Base-by-base conservation (phyloP, 2,797 vertebrate genomes). In the Epinephelus coioides region DNA sequence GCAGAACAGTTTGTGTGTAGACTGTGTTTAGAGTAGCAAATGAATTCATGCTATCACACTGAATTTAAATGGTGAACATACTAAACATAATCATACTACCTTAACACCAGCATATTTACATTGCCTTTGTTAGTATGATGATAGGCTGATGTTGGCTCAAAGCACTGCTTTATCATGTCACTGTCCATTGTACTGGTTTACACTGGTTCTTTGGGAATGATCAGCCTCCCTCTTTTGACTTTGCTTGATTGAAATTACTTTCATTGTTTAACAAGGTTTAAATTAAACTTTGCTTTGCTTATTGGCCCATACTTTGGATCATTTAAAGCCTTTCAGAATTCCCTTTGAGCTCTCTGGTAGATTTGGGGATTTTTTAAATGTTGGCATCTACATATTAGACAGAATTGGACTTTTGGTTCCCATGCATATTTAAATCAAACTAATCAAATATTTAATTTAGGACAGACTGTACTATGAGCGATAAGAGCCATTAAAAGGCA, bases 401-500 rank as follows among this genome's bases (percentile, higher is more conserved):
- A 69, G 12, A 66, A 59, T 6, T 57, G 46, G 43, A 67, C 23
- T 30, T 62, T 21, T 53, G 7, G 21, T 68, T 57, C 40, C 11
- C 17, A 21, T 49, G 25, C 2, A 25, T 70, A 59, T 68, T 76
- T 50, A 14, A 69, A 72, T 40, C 0, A 63, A 43, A 11, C 2
- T 43, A 3, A 43, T 43, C 25, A 51, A 67, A 19, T 49, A 60
- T 65, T 75, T n/a, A 11, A 59, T 81, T 69, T 10, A 54, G 34
- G 5, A 50, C 30, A 47, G 50, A 19, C 56, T 57, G 38, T 3
- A 27, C 47, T 53, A 30, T 64, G 78, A 84, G 44, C 13, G 5
- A 83, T 56, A 68, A 66, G 25, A 67, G 40, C 23, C 2, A 55
- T 76, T 79, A 71, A 69, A 72, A 78, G 60, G 11, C 9, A 15